Conservation (phyloP, 2,113 vertebrate species). For the Hydropotes inermis region DNA sequence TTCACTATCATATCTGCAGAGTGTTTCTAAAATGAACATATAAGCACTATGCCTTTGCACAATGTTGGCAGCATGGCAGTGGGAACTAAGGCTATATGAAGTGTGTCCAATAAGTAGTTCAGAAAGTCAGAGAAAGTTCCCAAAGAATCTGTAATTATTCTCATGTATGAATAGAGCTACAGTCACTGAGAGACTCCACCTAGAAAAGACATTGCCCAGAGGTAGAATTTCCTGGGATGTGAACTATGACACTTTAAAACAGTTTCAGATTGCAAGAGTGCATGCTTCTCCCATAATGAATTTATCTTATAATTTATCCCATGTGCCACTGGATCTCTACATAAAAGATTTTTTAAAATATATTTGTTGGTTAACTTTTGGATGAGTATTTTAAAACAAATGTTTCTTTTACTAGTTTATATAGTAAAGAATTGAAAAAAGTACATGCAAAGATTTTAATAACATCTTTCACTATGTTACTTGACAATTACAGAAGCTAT, state of each 20-base stretch:
- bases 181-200: conserved; percentile 33
- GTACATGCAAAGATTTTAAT: neutral
- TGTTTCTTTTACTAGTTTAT: neutral
- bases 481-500: neutral
- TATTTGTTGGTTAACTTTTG: neutral
- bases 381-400: neutral
- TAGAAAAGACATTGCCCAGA: neutral
- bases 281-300: neutral
- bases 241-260: neutral
- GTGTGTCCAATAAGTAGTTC: neutral
- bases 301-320: neutral
- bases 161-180: neutral
- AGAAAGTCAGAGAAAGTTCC: neutral
- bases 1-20: neutral
- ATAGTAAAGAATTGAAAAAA: neutral
- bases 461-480: neutral
- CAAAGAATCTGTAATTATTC: conserved; percentile 11
- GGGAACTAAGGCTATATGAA: neutral
- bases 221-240: neutral
- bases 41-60: neutral
- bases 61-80: neutral
- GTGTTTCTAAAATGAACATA: neutral
- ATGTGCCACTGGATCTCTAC: neutral
- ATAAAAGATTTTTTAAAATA: neutral
- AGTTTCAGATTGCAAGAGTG: neutral